Percentiles rank a stretch among this genome's conserved stretches.
phyloP scores from a whole-genome alignment of 2,888 invertebrate genomes.

The Lingula anatina region DNA sequence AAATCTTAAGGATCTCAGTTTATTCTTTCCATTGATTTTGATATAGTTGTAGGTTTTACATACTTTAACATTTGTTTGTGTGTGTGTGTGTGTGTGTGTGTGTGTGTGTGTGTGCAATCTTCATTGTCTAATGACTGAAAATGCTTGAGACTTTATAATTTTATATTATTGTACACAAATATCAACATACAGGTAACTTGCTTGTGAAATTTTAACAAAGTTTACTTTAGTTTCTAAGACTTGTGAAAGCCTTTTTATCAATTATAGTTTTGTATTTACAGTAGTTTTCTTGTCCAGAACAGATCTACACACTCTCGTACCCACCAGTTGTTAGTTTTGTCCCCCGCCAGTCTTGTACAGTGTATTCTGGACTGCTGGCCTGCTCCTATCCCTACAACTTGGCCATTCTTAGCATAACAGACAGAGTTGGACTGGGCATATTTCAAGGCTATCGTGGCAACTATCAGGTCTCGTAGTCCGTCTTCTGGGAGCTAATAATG shows the following conservation, averaged over 20 bases:
- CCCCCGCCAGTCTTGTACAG: slow-evolving; percentile 93
- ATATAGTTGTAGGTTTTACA: too few species aligned
- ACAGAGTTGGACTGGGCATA: slow-evolving; percentile 99
- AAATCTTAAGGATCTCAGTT: background rate
- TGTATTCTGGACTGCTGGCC: slow-evolving; percentile 98
- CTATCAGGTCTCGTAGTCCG: slow-evolving; percentile 83
- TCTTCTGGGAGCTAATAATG: slow-evolving; percentile 62
- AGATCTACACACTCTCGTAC: too few species aligned
- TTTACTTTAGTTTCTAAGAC: too few species aligned
- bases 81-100: background rate
- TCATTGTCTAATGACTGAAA: background rate
- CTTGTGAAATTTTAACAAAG: too few species aligned
- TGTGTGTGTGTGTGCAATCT: background rate
- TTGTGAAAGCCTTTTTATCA: too few species aligned
- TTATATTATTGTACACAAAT: too few species aligned
- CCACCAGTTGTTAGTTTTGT: slow-evolving; percentile 93
- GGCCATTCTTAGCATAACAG: slow-evolving; percentile 87
- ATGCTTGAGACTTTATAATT: too few species aligned
- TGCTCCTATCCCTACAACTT: slow-evolving; percentile 93
- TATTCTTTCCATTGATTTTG: too few species aligned
- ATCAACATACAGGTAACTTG: too few species aligned
- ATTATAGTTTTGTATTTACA: too few species aligned
- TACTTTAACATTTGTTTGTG: too few species aligned
- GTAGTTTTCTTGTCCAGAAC: too few species aligned
- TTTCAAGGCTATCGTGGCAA: slow-evolving; percentile 93